Evolutionary conservation across 23 tunicate genomes (phyloP).

Genomic region (Ascidia mentula): DNA sequence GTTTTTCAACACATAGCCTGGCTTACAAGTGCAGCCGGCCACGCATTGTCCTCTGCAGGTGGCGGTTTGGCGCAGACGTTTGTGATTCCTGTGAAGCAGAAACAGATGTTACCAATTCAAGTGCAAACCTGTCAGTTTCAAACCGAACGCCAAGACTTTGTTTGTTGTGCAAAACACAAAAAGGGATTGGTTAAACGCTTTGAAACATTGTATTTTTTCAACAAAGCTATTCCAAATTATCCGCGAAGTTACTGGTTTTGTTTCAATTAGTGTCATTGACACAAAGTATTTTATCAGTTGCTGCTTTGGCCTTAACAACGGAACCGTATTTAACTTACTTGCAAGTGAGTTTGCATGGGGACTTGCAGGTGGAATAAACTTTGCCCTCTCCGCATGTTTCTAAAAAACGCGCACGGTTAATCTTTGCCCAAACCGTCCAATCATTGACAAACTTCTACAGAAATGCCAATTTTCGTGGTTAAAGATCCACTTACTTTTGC

Average conservation of each 20-base stretch:
- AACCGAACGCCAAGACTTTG: not conserved
- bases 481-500: conserved; percentile 73
- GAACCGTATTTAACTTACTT: too few relatives aligned
- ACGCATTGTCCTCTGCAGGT: conserved; percentile 43
- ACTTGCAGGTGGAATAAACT: conserved; percentile 48
- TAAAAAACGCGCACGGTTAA: too few relatives aligned
- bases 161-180: not conserved
- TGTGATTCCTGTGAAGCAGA: conserved; percentile 37
- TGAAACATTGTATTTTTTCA: too few relatives aligned
- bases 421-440: not conserved
- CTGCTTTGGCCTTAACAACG: too few relatives aligned
- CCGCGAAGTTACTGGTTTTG: not conserved
- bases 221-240: not conserved
- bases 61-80: conserved; percentile 9
- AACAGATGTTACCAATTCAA: too few relatives aligned
- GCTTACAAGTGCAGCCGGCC: conserved; percentile 49
- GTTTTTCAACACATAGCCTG: conserved; percentile 33
- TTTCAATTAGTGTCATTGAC: not conserved
- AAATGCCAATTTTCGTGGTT: too few relatives aligned
- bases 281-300: too few relatives aligned
- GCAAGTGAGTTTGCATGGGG: conserved; percentile 47
- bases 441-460: too few relatives aligned
- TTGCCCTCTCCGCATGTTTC: conserved; percentile 43
- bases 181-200: too few relatives aligned
- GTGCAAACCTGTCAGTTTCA: not conserved